phyloP scores from a whole-genome alignment of 2,113 vertebrate species.

The Opisthocomus hoazin region DNA sequence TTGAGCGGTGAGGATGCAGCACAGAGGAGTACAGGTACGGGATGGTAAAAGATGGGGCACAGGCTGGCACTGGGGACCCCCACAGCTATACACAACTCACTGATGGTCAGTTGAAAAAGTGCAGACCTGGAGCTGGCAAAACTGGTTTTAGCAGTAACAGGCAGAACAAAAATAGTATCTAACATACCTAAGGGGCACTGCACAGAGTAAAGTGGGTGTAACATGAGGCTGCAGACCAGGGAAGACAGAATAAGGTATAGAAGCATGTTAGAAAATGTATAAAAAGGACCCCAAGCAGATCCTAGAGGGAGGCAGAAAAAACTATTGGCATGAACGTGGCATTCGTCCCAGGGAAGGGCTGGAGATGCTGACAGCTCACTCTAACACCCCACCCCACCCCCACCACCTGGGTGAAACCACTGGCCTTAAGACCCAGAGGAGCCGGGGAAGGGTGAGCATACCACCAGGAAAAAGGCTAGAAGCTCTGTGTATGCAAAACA shows the following conservation, averaged over 20 bases:
- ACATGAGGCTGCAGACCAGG: background rate
- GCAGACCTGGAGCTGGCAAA: background rate
- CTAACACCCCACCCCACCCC: background rate
- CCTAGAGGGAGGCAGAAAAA: background rate
- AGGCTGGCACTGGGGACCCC: background rate
- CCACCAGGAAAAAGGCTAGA: background rate
- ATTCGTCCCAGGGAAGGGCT: background rate
- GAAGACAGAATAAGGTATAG: background rate
- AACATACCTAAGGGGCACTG: fast-evolving
- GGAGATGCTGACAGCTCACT: background rate
- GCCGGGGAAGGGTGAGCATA: background rate
- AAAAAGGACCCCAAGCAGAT: background rate
- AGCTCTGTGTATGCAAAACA: background rate
- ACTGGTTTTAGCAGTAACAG: background rate
- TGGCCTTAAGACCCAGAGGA: background rate
- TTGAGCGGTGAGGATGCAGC: background rate
- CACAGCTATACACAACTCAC: background rate
- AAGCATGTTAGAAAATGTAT: background rate
- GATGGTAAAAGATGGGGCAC: background rate
- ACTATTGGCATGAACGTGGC: background rate
- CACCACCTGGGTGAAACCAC: background rate
- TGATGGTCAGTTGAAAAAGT: background rate
- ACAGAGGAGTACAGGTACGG: background rate
- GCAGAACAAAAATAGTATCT: background rate
- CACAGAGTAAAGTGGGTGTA: background rate